Conservation (phyloP, 2,888 invertebrate genomes). For the Drosophila birchii region DNA sequence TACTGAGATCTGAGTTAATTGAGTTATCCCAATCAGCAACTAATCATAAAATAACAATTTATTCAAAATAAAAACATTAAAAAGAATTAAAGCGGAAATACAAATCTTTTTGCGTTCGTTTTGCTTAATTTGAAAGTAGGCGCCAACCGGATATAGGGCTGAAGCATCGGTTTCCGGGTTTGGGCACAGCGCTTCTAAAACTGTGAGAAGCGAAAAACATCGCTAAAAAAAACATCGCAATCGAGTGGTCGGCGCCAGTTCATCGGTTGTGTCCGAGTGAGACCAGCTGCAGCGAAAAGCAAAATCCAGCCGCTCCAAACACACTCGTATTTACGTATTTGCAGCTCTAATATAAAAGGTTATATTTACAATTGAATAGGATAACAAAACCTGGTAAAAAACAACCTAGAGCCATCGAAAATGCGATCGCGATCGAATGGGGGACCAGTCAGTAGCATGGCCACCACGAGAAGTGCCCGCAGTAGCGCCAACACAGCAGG, state of each 20-base stretch:
- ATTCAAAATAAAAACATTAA: too few relatives aligned
- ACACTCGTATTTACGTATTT: not conserved
- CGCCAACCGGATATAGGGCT: not conserved
- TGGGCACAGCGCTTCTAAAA: too few relatives aligned
- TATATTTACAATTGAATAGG: not conserved
- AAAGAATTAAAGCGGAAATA: too few relatives aligned
- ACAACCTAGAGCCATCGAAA: too few relatives aligned
- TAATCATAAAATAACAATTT: not conserved
- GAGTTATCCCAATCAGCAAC: not conserved
- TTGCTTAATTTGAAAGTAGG: not conserved
- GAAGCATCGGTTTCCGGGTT: not conserved
- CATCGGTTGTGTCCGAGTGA: too few relatives aligned
- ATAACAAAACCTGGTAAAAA: not conserved
- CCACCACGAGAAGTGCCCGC: not conserved
- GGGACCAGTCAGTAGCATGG: not conserved
- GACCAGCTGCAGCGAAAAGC: too few relatives aligned
- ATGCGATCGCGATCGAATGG: slow-evolving; percentile 4
- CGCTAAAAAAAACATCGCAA: too few relatives aligned
- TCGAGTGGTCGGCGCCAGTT: too few relatives aligned
- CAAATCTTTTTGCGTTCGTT: too few relatives aligned
- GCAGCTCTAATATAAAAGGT: not conserved
- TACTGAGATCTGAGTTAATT: not conserved
- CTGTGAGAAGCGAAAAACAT: too few relatives aligned
- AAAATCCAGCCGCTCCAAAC: too few relatives aligned
- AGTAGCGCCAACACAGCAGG: not conserved